These are phyloP conservation scores for Tringa solitaria DNA, from an alignment of 2,113 vertebrate species.

Conservation along the genomic window DNA sequence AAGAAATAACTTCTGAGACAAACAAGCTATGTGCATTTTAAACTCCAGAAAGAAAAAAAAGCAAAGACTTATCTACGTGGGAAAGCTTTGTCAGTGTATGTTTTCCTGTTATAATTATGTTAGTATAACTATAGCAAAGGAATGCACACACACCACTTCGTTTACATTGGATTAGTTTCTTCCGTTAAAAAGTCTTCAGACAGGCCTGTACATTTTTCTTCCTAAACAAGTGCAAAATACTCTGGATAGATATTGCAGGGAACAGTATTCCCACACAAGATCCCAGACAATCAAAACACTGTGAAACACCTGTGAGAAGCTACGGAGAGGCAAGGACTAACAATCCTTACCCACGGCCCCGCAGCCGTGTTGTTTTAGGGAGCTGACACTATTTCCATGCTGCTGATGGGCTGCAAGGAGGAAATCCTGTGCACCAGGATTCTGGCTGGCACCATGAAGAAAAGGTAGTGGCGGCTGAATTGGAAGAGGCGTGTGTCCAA, in stretches of 20 bases:
- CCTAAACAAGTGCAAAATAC: not conserved
- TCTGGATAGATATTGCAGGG: not conserved
- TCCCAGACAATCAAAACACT: not conserved
- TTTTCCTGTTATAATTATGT: constrained; percentile 9
- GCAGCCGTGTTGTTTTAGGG: fast-evolving
- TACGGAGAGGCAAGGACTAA: not conserved
- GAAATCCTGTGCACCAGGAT: not conserved
- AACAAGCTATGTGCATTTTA: not conserved
- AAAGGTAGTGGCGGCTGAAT: not conserved
- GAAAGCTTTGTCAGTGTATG: not conserved
- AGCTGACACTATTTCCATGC: not conserved
- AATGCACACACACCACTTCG: not conserved
- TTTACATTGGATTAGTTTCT: constrained; percentile 29
- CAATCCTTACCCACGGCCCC: not conserved
- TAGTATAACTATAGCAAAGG: not conserved
- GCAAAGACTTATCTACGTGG: not conserved
- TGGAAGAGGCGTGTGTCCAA: not conserved
- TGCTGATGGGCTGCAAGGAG: not conserved
- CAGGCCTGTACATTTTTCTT: not conserved
- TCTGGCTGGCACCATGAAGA: not conserved
- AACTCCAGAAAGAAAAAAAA: constrained; percentile 11
- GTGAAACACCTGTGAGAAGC: not conserved
- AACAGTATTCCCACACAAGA: not conserved
- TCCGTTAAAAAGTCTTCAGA: not conserved
- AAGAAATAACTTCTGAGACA: not conserved